Evolutionary conservation across 2,113 vertebrate species (phyloP).

Genomic region (Gallinago jamesoni): DNA sequence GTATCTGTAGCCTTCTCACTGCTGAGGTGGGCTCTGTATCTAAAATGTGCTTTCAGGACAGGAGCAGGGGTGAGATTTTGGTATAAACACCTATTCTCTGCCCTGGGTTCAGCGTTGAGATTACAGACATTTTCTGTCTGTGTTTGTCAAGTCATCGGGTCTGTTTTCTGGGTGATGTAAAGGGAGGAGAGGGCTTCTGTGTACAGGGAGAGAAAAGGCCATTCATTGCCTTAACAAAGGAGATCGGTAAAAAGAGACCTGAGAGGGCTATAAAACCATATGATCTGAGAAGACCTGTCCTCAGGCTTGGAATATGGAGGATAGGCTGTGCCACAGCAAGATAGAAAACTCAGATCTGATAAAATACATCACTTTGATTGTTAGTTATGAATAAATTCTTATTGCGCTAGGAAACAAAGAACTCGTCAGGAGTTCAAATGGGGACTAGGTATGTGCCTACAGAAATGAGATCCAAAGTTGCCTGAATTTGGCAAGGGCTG

Average conservation of each 20-base stretch:
- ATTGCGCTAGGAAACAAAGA: not conserved
- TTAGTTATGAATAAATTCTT: not conserved
- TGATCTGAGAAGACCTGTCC: not conserved
- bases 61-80: not conserved
- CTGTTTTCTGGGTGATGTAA: not conserved
- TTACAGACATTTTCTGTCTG: not conserved
- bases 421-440: not conserved
- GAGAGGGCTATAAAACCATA: not conserved
- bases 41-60: not conserved
- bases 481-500: not conserved
- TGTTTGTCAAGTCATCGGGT: not conserved
- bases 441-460: not conserved
- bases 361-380: not conserved
- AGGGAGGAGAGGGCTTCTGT: not conserved
- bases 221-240: not conserved
- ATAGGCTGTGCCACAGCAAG: not conserved
- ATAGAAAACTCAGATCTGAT: not conserved
- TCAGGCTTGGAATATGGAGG: not conserved
- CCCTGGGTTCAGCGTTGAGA: not conserved
- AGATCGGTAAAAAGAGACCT: not conserved
- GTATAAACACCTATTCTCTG: not conserved
- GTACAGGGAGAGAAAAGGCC: not conserved
- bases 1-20: not conserved
- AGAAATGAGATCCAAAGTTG: not conserved
- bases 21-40: not conserved